These are phyloP conservation scores for Aphelocoma californica DNA, from an alignment of 2,797 vertebrate species.

Conservation along the genomic window DNA sequence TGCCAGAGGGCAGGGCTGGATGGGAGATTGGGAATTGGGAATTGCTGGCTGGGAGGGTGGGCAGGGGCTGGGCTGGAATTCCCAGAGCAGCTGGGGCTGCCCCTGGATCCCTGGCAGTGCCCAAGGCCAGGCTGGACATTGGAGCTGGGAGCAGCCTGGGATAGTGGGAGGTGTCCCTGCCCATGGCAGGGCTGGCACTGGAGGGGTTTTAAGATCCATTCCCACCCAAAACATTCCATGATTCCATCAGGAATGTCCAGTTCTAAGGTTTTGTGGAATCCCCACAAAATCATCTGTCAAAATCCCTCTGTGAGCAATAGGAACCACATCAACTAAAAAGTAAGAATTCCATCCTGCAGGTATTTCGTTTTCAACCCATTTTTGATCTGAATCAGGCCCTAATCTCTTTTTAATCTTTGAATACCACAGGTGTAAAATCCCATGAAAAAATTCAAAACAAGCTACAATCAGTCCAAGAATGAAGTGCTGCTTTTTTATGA, in stretches of 20 bases:
- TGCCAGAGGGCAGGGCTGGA: too few relatives aligned
- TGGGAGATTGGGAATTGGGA: too few relatives aligned
- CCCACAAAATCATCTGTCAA: background rate
- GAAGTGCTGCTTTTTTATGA: background rate
- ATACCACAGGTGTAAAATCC: background rate
- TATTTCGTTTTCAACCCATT: fast-evolving
- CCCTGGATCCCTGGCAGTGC: too few relatives aligned
- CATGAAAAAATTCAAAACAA: background rate
- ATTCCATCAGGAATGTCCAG: background rate
- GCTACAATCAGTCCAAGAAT: background rate
- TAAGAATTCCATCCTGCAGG: background rate
- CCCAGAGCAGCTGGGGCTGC: too few relatives aligned
- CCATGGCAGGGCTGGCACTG: background rate
- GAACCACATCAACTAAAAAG: background rate
- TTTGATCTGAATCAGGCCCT: background rate
- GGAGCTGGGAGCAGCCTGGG: background rate
- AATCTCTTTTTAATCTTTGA: background rate
- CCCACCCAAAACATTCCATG: background rate
- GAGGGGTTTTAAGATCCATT: background rate
- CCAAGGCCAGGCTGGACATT: background rate
- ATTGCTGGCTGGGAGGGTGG: too few relatives aligned
- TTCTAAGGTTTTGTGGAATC: too few relatives aligned
- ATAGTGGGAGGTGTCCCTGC: fast-evolving
- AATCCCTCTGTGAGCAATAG: background rate
- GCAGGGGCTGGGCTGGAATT: too few relatives aligned